These are phyloP conservation scores for Drosophila demipolita DNA, from an alignment of 2,888 invertebrate species.

Conservation along the genomic window DNA sequence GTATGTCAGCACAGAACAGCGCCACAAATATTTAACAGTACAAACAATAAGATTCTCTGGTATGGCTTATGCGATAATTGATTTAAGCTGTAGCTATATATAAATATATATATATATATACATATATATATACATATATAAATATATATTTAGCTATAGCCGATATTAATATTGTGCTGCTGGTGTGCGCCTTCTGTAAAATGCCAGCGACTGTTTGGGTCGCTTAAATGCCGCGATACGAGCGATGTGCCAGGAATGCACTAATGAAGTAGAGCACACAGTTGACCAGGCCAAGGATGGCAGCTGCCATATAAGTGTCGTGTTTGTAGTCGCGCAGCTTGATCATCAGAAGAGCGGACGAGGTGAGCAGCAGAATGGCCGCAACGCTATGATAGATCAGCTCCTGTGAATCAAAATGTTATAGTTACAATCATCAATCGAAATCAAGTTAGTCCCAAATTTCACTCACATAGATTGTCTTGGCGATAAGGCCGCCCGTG, in stretches of 20 bases:
- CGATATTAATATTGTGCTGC: slow-evolving; percentile 20
- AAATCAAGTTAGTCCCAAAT: neutral
- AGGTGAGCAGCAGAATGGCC: slow-evolving; percentile 89
- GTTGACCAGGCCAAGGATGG: slow-evolving; percentile 90
- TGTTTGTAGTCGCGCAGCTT: slow-evolving; percentile 87
- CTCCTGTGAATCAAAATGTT: slow-evolving; percentile 87
- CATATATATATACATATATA: neutral
- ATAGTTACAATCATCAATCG: neutral
- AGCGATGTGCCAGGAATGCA: slow-evolving; percentile 91
- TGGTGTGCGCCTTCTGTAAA: slow-evolving; percentile 21
- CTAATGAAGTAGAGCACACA: slow-evolving; percentile 91
- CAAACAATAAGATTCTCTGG: slow-evolving; percentile 60
- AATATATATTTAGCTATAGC: slow-evolving; percentile 9
- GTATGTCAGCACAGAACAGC: slow-evolving; percentile 35
- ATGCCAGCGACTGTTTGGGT: slow-evolving; percentile 32
- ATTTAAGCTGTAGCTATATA: slow-evolving; percentile 2
- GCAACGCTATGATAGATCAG: slow-evolving; percentile 92
- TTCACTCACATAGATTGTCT: slow-evolving; percentile 86
- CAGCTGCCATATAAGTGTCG: slow-evolving; percentile 90
- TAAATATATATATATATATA: neutral
- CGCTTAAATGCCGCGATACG: slow-evolving; percentile 90
- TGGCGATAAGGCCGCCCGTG: slow-evolving; percentile 93
- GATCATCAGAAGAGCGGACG: slow-evolving; percentile 89
- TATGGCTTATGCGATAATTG: slow-evolving; percentile 34
- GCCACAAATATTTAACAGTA: slow-evolving; percentile 51